A percentile compares a stretch with the other conserved stretches of the same genome.
Evolutionary conservation across 1,140 invertebrate genomes (phyloP).

Genomic region (Gonatopus flavifemur): DNA sequence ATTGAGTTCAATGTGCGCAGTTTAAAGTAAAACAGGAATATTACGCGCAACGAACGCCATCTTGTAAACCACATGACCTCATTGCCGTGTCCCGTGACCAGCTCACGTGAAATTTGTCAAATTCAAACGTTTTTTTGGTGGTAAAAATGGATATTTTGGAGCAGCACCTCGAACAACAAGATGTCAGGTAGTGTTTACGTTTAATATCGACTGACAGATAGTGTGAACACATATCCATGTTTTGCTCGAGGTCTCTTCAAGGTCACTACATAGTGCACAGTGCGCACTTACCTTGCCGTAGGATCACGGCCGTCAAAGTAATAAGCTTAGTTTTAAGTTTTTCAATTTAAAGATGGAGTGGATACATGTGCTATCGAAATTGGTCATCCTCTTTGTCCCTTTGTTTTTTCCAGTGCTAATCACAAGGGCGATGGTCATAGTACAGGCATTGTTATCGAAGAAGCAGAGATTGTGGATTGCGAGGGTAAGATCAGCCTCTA

Average conservation of each 20-base stretch:
- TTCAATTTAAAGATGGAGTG: slow-evolving; percentile 11
- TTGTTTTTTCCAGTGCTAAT: slow-evolving; percentile 34
- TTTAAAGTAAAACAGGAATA: too few species aligned
- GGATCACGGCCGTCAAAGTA: slow-evolving; percentile 31
- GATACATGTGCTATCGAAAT: slow-evolving; percentile 14
- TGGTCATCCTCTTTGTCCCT: slow-evolving; percentile 14
- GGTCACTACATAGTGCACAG: slow-evolving; percentile 48
- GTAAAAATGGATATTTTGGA: slow-evolving; percentile 57
- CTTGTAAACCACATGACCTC: slow-evolving; percentile 59
- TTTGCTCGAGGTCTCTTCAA: slow-evolving; percentile 43
- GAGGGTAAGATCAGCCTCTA: slow-evolving; percentile 53
- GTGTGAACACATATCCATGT: slow-evolving; percentile 20
- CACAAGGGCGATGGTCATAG: slow-evolving; percentile 43
- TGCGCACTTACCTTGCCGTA: slow-evolving; percentile 40
- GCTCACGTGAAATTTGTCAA: slow-evolving; percentile 60
- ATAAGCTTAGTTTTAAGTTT: slow-evolving; percentile 24
- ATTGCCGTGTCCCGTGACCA: slow-evolving; percentile 60
- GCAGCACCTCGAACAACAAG: slow-evolving; percentile 54
- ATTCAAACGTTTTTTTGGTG: slow-evolving; percentile 55
- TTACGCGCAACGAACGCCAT: slow-evolving; percentile 48
- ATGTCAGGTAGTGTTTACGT: slow-evolving; percentile 47
- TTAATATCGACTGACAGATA: slow-evolving; percentile 22
- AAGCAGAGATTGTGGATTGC: slow-evolving; percentile 55
- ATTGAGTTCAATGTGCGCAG: too few species aligned
- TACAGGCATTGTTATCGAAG: slow-evolving; percentile 52